phyloP scores from a whole-genome alignment of 2,888 invertebrate species.

The Eilema caniola region DNA sequence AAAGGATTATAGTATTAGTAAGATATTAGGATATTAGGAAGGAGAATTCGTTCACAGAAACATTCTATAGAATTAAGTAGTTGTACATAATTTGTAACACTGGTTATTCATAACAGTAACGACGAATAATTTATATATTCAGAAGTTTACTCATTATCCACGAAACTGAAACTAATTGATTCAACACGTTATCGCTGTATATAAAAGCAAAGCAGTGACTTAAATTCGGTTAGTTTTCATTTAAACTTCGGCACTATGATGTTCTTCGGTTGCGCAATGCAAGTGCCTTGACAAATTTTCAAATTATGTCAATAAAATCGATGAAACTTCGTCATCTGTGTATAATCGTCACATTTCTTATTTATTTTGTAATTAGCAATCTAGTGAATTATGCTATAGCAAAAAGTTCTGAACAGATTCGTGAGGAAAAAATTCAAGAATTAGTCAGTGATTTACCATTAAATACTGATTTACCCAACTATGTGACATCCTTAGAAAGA shows the following conservation, averaged over 20 bases:
- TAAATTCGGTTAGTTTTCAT: background rate
- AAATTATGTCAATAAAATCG: constrained; percentile 26
- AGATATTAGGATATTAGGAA: too few species aligned
- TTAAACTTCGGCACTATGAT: background rate
- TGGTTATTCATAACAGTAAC: background rate
- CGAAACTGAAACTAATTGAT: background rate
- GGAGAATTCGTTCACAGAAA: too few species aligned
- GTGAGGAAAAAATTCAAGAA: background rate
- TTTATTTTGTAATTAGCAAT: background rate
- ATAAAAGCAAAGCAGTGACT: background rate
- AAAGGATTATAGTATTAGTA: too few species aligned
- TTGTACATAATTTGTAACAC: background rate
- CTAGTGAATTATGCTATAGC: background rate
- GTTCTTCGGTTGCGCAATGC: background rate
- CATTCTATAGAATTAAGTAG: too few species aligned
- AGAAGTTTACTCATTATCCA: background rate
- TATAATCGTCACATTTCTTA: constrained; percentile 15
- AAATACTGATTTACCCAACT: background rate
- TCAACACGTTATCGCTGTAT: background rate
- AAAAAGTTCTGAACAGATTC: background rate
- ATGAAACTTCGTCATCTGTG: constrained; percentile 17
- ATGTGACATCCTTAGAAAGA: background rate
- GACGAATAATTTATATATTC: background rate
- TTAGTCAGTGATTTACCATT: background rate
- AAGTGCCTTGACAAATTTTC: too few species aligned